These are phyloP conservation scores for Sinhomidia bicolor DNA, from an alignment of 2,888 invertebrate genomes.

Conservation along the genomic window DNA sequence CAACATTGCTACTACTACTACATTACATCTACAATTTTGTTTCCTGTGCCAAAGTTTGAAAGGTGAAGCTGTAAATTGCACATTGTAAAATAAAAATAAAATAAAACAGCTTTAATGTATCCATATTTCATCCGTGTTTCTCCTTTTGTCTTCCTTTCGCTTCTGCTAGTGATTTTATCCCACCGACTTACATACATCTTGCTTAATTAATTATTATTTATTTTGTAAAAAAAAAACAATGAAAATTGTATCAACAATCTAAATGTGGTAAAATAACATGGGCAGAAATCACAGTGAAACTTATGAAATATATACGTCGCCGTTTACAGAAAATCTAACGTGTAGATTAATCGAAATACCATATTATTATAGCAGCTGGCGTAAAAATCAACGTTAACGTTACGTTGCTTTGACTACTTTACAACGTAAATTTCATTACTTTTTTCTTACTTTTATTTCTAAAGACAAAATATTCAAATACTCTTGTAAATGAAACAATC, in stretches of 20 bases:
- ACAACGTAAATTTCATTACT: no score
- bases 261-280: slow-evolving; percentile 8
- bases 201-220: slow-evolving; percentile 51
- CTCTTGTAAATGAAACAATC: no score
- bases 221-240: not conserved
- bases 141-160: not conserved
- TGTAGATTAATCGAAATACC: no score
- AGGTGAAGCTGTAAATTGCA: slow-evolving; percentile 67
- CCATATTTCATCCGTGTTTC: slow-evolving; percentile 5
- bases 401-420: no score
- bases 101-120: not conserved
- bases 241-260: not conserved
- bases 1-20: not conserved
- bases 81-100: slow-evolving; percentile 60
- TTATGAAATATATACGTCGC: no score
- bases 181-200: slow-evolving; percentile 55
- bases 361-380: no score
- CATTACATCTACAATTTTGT: slow-evolving; percentile 11
- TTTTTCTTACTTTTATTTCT: not conserved
- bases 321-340: no score
- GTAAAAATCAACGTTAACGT: no score
- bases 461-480: slow-evolving; percentile 26
- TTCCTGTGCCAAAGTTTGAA: slow-evolving; percentile 20
- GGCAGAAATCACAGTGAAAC: no score
- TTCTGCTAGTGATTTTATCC: slow-evolving; percentile 3